Conservation (phyloP, 30 jellyfish, hydroid and myxozoan genomes). For the Hydra vulgaris region DNA sequence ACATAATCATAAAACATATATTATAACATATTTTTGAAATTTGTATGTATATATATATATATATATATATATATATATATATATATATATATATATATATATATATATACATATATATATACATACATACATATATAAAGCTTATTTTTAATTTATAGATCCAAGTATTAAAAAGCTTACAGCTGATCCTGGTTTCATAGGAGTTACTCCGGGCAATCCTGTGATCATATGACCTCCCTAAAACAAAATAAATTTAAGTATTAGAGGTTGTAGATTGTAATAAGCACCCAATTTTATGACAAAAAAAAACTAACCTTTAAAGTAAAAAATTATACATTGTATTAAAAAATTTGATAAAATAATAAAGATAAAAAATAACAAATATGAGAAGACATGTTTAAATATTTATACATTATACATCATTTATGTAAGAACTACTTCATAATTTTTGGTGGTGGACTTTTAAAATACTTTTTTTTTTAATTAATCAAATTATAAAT, state of each 20-base stretch:
- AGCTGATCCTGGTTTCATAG: slow-evolving; percentile 98
- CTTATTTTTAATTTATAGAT: background rate
- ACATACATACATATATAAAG: no score
- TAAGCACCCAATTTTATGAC: background rate
- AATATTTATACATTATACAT: no score
- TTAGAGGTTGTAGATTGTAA: background rate
- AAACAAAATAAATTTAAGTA: slow-evolving; percentile 4
- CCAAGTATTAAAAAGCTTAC: slow-evolving; percentile 23
- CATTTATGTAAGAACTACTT: no score
- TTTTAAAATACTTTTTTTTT: no score
- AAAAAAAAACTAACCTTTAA: background rate
- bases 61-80: background rate
- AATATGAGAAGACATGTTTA: no score
- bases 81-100: no score
- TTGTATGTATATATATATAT: background rate
- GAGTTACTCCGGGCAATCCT: slow-evolving; percentile 96
- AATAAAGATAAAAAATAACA: no score
- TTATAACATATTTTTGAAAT: background rate
- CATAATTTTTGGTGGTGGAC: no score
- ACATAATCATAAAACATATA: background rate
- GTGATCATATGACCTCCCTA: slow-evolving; percentile 98
- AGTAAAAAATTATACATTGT: background rate
- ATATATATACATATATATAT: no score
- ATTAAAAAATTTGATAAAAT: no score
- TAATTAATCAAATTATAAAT: no score